Percentiles rank a stretch among this genome's conserved stretches.
These are phyloP conservation scores for Brachyhypopomus occidentalis DNA, from an alignment of 2,113 vertebrate genomes.

Conservation along the genomic window DNA sequence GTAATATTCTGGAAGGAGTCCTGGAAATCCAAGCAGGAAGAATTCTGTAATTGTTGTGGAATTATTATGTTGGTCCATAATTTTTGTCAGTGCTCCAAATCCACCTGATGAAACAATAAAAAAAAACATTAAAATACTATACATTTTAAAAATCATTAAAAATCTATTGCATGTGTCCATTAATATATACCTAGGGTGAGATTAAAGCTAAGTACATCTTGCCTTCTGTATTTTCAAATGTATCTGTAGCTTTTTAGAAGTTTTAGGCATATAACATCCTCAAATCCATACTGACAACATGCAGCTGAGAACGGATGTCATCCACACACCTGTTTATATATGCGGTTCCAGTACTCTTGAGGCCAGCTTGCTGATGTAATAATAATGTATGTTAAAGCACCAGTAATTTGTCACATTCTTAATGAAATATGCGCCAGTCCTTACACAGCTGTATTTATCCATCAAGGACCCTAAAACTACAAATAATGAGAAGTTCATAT, in stretches of 20 bases:
- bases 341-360: not conserved
- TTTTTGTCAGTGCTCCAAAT: not conserved
- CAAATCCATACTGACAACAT: too few relatives aligned
- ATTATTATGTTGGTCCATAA: conserved; percentile 28
- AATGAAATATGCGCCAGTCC: too few relatives aligned
- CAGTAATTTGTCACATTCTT: too few relatives aligned
- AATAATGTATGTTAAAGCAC: not conserved
- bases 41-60: conserved; percentile 35
- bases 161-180: not conserved
- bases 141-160: not conserved
- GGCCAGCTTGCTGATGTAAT: not conserved
- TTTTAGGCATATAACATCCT: too few relatives aligned
- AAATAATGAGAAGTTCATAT: too few relatives aligned
- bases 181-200: not conserved
- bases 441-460: too few relatives aligned
- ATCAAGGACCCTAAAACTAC: too few relatives aligned
- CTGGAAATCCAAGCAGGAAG: conserved; percentile 48
- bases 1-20: conserved; percentile 25
- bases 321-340: not conserved
- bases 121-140: too few relatives aligned
- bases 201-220: not conserved
- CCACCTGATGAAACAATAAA: not conserved
- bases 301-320: not conserved
- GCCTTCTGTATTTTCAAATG: not conserved
- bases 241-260: not conserved